A percentile compares a stretch with the other conserved stretches of the same genome.
Evolutionary conservation across 1,140 invertebrate species (phyloP).

Genomic region (Drosophila chauvacae): DNA sequence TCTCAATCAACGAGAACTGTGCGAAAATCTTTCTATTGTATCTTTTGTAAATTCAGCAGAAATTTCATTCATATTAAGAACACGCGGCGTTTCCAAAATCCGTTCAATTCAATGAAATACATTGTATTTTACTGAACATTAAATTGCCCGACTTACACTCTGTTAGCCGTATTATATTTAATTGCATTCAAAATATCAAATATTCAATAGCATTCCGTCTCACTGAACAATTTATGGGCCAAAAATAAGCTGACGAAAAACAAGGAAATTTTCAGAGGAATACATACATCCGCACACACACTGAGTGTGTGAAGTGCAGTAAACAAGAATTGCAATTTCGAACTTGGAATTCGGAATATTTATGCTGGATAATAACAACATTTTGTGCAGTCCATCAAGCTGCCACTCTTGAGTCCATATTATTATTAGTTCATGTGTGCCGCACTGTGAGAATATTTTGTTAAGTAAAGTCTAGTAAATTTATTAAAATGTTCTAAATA

Average conservation of each 20-base stretch:
- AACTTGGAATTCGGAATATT: conserved; percentile 29
- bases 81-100: conserved; percentile 20
- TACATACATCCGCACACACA: conserved; percentile 4
- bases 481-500: neutral
- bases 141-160: conserved; percentile 18
- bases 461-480: neutral
- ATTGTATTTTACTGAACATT: conserved; percentile 22
- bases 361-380: conserved; percentile 27
- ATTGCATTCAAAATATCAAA: conserved; percentile 56
- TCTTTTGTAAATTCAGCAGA: neutral
- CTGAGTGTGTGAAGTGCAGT: conserved; percentile 57
- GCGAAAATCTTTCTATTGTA: conserved; percentile 1
- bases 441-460: neutral
- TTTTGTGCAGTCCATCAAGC: conserved; percentile 15
- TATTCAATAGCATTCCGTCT: conserved; percentile 52
- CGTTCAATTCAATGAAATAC: conserved; percentile 7
- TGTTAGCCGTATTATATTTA: conserved; percentile 22
- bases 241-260: conserved; percentile 50
- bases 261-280: conserved; percentile 25
- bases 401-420: neutral
- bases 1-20: conserved; percentile 5
- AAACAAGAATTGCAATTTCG: conserved; percentile 45
- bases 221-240: conserved; percentile 50
- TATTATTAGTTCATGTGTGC: conserved; percentile 2
- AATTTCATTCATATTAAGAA: conserved; percentile 55